These are phyloP conservation scores for Meteorus sp. DNA, from an alignment of 1,140 invertebrate genomes.

Conservation along the genomic window DNA sequence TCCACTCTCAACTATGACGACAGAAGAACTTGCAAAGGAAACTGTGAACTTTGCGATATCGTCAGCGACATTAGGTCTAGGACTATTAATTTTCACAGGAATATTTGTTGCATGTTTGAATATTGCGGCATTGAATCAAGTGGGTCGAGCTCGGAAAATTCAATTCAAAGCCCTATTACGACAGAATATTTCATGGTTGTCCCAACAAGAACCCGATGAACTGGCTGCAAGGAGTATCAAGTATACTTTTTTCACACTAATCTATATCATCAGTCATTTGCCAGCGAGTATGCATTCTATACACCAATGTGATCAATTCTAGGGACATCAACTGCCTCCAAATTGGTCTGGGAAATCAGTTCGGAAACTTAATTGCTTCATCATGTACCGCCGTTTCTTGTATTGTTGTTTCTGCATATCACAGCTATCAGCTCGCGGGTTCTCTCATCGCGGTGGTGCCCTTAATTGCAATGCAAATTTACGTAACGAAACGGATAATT, in stretches of 20 bases:
- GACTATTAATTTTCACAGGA: conserved; percentile 4
- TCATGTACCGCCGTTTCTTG: not conserved
- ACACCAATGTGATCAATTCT: not conserved
- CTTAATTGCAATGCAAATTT: not conserved
- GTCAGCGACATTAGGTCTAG: conserved; percentile 6
- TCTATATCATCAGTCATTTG: not conserved
- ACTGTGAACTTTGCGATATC: conserved; percentile 8
- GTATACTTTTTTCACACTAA: not conserved
- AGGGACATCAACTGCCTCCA: conserved; percentile 5
- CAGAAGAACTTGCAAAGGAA: not conserved
- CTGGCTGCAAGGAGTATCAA: conserved; percentile 14
- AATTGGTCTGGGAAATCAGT: conserved; percentile 1
- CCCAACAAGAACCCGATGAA: conserved; percentile 8
- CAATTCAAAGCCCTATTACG: conserved; percentile 9
- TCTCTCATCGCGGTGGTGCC: conserved; percentile 1
- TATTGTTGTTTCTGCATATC: conserved; percentile 1
- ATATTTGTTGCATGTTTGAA: conserved; percentile 9
- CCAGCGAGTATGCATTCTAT: not conserved
- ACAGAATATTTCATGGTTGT: conserved; percentile 17
- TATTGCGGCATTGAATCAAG: conserved; percentile 1
- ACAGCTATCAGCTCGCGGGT: conserved; percentile 9
- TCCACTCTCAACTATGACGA: not conserved
- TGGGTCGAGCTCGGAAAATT: conserved; percentile 1
- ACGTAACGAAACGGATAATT: not conserved
- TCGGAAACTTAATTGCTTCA: conserved; percentile 7